A percentile compares a stretch with the other conserved stretches of the same genome.
Conservation (phyloP, 2,113 vertebrate species). For the Puffinus mauretanicus region DNA sequence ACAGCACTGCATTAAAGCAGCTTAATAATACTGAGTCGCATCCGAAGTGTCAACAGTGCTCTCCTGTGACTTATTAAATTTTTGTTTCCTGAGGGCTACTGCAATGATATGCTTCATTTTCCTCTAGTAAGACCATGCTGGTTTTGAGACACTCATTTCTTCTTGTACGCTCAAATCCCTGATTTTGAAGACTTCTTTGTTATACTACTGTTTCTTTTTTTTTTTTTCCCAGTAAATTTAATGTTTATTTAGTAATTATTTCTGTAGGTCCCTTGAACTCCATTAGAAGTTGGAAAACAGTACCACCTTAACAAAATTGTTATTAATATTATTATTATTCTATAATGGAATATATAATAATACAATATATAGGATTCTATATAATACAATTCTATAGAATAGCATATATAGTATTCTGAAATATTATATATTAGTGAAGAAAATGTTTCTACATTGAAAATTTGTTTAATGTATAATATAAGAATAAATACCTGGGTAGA, state of each 20-base stretch:
- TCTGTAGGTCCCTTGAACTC: not conserved
- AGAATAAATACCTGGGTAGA: not conserved
- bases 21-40: not conserved
- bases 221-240: not conserved
- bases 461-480: not conserved
- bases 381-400: not conserved
- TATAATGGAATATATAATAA: not conserved
- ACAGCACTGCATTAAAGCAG: not conserved
- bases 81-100: not conserved
- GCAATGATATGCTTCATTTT: not conserved
- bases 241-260: not conserved
- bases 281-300: not conserved
- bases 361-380: not conserved
- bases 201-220: not conserved
- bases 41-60: not conserved
- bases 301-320: not conserved
- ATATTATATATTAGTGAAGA: not conserved
- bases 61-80: not conserved
- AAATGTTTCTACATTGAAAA: not conserved
- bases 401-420: not conserved
- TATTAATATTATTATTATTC: not conserved
- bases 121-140: not conserved
- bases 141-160: not conserved
- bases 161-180: not conserved
- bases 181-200: not conserved